Evolutionary conservation across 1,140 invertebrate genomes (phyloP).

Genomic region (Diploscapter pachys): DNA sequence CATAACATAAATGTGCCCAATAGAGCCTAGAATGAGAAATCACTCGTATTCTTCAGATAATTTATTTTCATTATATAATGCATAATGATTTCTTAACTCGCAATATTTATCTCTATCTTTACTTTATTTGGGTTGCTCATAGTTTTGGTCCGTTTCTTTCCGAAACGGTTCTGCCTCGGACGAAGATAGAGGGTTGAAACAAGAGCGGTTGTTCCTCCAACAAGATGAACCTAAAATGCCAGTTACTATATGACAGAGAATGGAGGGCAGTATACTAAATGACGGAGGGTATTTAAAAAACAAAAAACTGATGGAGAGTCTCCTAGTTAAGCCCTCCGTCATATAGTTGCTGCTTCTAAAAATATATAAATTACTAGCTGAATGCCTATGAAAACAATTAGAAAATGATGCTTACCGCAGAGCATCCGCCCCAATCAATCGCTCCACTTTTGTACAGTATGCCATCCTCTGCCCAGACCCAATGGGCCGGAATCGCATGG

Average conservation of each 20-base stretch:
- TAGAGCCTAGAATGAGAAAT: too few species aligned
- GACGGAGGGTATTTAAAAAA: too few species aligned
- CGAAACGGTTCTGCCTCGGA: constrained; percentile 78
- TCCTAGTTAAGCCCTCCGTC: too few species aligned
- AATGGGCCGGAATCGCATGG: constrained; percentile 79
- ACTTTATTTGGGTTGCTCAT: constrained; percentile 84
- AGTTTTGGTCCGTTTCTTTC: constrained; percentile 72
- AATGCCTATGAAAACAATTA: too few species aligned
- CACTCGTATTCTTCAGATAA: too few species aligned
- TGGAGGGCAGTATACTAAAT: too few species aligned
- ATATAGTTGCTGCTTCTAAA: too few species aligned
- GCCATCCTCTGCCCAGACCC: constrained; percentile 75
- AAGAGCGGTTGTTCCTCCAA: constrained; percentile 74
- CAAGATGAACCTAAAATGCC: constrained; percentile 74
- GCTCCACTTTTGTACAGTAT: constrained; percentile 76
- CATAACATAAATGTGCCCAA: constrained; percentile 76
- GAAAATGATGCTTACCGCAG: constrained; percentile 34
- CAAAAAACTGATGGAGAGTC: too few species aligned
- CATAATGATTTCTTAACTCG: too few species aligned
- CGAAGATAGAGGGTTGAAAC: constrained; percentile 83
- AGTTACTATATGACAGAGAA: too few species aligned
- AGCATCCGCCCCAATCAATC: constrained; percentile 79
- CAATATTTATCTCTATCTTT: constrained; percentile 67
- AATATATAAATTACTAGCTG: too few species aligned
- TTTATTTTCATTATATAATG: too few species aligned